Evolutionary conservation across 2,113 vertebrate species (phyloP).

Genomic region (Notechis scutatus): DNA sequence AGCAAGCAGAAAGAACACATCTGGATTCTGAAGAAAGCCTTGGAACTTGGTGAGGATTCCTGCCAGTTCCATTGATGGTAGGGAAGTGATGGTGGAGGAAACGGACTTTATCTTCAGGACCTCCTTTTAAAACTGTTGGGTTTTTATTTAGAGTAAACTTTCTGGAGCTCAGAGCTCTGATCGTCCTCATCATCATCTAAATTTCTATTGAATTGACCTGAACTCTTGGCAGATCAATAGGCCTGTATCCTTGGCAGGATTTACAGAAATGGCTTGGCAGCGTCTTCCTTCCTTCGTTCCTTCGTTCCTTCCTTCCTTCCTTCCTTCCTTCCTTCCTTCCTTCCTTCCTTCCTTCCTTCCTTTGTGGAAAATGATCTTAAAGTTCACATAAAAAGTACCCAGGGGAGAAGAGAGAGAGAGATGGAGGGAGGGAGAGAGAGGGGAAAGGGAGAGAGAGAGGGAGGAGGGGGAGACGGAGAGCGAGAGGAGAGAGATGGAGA

Average conservation of each 20-base stretch:
- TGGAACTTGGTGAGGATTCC: background rate
- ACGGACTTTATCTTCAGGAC: background rate
- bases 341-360: background rate
- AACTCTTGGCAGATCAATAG: background rate
- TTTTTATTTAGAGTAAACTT: background rate
- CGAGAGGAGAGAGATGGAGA: too few relatives aligned
- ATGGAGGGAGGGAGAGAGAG: too few relatives aligned
- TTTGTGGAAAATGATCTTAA: too few relatives aligned
- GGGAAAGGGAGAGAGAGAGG: too few relatives aligned
- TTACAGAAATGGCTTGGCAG: background rate
- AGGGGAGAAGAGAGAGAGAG: too few relatives aligned
- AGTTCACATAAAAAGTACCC: too few relatives aligned
- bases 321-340: too few relatives aligned
- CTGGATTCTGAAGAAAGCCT: background rate
- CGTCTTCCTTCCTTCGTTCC: too few relatives aligned
- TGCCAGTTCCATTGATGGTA: background rate
- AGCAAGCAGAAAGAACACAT: background rate
- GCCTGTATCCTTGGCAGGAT: background rate
- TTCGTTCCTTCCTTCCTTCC: too few relatives aligned
- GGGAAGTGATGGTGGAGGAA: background rate
- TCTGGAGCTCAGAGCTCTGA: background rate
- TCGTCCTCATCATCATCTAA: background rate
- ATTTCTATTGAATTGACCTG: background rate
- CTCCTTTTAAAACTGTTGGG: background rate
- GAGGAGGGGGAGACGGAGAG: too few relatives aligned